These are phyloP conservation scores for Chironomus tepperi DNA, from an alignment of 1,140 invertebrate genomes.

Conservation along the genomic window DNA sequence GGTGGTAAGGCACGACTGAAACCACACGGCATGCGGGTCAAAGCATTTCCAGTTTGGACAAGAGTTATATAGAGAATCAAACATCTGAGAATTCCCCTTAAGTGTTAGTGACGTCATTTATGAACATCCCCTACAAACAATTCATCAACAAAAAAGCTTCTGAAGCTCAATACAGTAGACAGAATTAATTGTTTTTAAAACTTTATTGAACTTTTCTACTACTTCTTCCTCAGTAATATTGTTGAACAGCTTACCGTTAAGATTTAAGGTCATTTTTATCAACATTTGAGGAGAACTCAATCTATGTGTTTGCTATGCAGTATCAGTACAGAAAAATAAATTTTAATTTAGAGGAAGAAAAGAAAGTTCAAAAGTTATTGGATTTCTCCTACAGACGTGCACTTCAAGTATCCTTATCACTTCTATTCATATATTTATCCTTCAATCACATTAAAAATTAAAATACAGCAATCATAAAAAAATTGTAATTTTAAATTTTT, in stretches of 20 bases:
- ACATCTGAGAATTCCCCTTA: too few species aligned
- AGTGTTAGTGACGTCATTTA: too few species aligned
- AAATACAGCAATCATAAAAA: background rate
- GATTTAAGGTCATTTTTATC: constrained; percentile 14
- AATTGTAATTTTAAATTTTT: background rate
- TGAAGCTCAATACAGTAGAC: background rate
- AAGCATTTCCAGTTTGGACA: too few species aligned
- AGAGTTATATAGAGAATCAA: too few species aligned
- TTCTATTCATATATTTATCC: background rate
- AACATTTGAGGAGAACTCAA: background rate
- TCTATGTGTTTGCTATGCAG: too few species aligned
- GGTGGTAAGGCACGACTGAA: too few species aligned
- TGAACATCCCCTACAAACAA: too few species aligned
- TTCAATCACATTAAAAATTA: background rate
- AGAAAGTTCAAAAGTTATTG: background rate
- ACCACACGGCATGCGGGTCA: too few species aligned
- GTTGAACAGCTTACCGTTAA: background rate
- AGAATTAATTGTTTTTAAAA: background rate
- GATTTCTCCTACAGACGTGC: background rate
- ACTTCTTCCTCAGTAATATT: background rate
- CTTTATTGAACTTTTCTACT: background rate
- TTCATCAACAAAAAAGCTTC: too few species aligned
- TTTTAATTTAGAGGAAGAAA: background rate
- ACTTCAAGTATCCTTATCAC: background rate
- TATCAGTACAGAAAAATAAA: too few species aligned